phyloP scores from a whole-genome alignment of 92 coral and sea anemone genomes.

The Actinernus sp. region DNA sequence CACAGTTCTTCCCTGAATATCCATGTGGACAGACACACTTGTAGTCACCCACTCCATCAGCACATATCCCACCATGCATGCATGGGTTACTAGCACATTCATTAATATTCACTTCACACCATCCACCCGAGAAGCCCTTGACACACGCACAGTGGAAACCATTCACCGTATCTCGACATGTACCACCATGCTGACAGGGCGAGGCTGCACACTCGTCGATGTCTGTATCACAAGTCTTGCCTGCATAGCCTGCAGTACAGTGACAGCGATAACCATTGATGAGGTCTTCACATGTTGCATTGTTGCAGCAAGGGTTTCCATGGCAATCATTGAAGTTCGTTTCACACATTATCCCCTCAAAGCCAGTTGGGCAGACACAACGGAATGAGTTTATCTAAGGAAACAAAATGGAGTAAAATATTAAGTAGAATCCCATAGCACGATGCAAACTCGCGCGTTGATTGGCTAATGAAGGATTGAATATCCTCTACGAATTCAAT shows the following conservation, averaged over 20 bases:
- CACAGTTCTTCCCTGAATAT: conserved; percentile 70
- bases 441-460: no score
- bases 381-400: conserved; percentile 79
- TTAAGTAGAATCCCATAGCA: no score
- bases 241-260: conserved; percentile 72
- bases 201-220: conserved; percentile 68
- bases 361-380: conserved; percentile 72
- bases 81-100: conserved; percentile 84
- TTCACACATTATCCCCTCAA: conserved; percentile 76
- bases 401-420: background rate
- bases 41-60: conserved; percentile 84
- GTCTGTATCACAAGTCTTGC: conserved; percentile 62
- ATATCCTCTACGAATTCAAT: no score
- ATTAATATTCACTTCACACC: conserved; percentile 70
- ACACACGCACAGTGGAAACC: conserved; percentile 66
- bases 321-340: conserved; percentile 79
- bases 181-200: conserved; percentile 80
- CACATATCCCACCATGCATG: conserved; percentile 83
- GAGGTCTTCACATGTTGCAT: conserved; percentile 75
- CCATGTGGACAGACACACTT: conserved; percentile 81
- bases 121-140: conserved; percentile 63
- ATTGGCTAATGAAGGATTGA: no score
- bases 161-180: conserved; percentile 66
- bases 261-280: conserved; percentile 63
- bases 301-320: conserved; percentile 73